phyloP scores from a whole-genome alignment of 2,888 invertebrate genomes.

The Cephus sareptanus region DNA sequence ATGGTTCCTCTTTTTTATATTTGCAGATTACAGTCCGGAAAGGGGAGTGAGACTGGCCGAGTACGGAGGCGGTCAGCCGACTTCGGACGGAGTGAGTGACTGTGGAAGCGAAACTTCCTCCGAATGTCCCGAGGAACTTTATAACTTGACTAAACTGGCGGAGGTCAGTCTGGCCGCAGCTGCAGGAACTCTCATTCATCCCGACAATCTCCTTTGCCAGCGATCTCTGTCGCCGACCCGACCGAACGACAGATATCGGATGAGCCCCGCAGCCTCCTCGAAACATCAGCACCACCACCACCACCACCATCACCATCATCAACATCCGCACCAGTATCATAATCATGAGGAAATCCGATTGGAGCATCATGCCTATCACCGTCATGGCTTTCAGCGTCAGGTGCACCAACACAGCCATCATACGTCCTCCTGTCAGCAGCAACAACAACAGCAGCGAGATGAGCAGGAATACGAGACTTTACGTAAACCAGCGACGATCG shows the following conservation, averaged over 20 bases:
- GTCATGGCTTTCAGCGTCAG: neutral
- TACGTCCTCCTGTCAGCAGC: neutral
- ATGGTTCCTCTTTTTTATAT: neutral
- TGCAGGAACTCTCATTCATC: constrained; percentile 69
- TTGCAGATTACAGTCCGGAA: constrained; percentile 56
- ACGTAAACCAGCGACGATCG: constrained; percentile 1
- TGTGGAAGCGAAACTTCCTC: constrained; percentile 63
- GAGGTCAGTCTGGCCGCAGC: constrained; percentile 78
- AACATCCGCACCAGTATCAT: neutral
- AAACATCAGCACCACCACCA: constrained; percentile 19
- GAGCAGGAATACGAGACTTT: neutral
- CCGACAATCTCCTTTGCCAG: constrained; percentile 48
- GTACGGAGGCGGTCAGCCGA: constrained; percentile 57
- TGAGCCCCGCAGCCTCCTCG: neutral
- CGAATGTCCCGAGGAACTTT: constrained; percentile 74
- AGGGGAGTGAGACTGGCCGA: constrained; percentile 53
- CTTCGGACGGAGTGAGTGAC: constrained; percentile 63
- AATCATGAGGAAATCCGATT: neutral
- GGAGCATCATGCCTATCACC: neutral
- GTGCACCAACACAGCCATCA: neutral
- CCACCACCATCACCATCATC: constrained; percentile 15
- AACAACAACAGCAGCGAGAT: neutral
- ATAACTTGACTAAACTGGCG: constrained; percentile 80
- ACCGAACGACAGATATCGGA: constrained; percentile 1
- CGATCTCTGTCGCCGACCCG: constrained; percentile 41